Evolutionary conservation across 2,888 invertebrate species (phyloP), one percentile per base, ranked within the genome.

Genomic region (Zonitis immaculata): DNA sequence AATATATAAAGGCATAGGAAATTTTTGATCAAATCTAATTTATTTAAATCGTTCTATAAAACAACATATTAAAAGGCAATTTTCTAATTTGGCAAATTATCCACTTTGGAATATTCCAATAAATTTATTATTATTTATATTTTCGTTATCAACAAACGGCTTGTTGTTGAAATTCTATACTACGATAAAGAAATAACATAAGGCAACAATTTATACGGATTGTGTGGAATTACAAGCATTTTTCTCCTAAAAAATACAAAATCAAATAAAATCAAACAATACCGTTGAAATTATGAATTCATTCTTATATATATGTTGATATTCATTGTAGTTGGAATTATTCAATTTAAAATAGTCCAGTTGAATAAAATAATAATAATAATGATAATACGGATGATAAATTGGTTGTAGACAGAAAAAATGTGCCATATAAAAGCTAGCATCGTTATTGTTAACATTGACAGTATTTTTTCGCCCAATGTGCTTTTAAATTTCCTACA

Each of bases 31-130:
- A 39, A 57, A 52, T 51, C 51, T 54, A 59, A 57, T 55, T 58
- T 56, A 58, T 54, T 60, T 60, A 60, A 60, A 59, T 56, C 55
- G 54, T 52, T 50, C 35, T 18, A 18, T 39, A 18, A 8, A 39
- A 5, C 9, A n/a, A n/a, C 7, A 59, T 56, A n/a, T n/a, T n/a
- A 52, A 52, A 42, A 49, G 47, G 56, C 52, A 60, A 60, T 60
- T 58, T 60, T 54, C 50, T 51, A 60, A 58, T 58, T 56, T 58
- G 57, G 48, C 54, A 47, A 57, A 52, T 58, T 58, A 48, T 42
- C 20, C 55, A 59, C 57, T 55, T 57, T 49, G 57, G 57, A 52
- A 60, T 51, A 56, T 58, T 58, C 47, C 54, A 20, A n/a, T 35
- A 16, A 2, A 6, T 26, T 2, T 35, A 9, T 20, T 20, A 11